Base-by-base conservation (phyloP, 2,888 invertebrate species). In the Epinotia demarniana region DNA sequence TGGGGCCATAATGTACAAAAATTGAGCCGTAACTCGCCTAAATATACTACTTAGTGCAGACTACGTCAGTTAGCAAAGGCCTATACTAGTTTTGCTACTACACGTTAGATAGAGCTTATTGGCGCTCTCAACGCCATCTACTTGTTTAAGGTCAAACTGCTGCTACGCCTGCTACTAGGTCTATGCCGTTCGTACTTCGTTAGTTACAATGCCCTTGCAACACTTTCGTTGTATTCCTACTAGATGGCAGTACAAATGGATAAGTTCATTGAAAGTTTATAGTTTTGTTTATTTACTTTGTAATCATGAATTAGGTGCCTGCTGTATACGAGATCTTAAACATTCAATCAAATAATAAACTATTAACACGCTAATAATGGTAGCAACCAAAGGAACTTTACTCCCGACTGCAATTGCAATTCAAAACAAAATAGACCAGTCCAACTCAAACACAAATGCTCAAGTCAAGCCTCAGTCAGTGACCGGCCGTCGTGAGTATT, bases 401-500 rank as follows among this genome's bases (percentile, higher is more conserved):
- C 23, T 2, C 33, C 23, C 70, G 27, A 71, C 19, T 43, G 23
- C 53, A 72, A 64, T 61, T 67, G 61, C 71, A 67, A 72, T 33
- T 72, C 66, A 75, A 75, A 72, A 61, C 71, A 72, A 53, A 75
- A 72, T 72, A 71, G 57, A 67, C 72, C 55, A 74, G 69, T 70
- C 57, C 39, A 64, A 58, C 60, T 53, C 53, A n/a, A 53, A n/a
- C n/a, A 39, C 8, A n/a, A 53, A 53, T 16, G 49, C 16, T 49
- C 49, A 49, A 49, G 43, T 46, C 13, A 49, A 49, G 49, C 53
- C n/a, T 82, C 81, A 87, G 86, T 89, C 87, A 85, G 84, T 87
- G 86, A 84, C 84, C 82, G 86, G 80, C 79, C 16, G 66, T 19
- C 18, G 60, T 3, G 60, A 18, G 5, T 53, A 16, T 60, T 19